A percentile compares a stretch with the other conserved stretches of the same genome.
Conservation (phyloP, 2,888 invertebrate genomes). For the Macaria notata region DNA sequence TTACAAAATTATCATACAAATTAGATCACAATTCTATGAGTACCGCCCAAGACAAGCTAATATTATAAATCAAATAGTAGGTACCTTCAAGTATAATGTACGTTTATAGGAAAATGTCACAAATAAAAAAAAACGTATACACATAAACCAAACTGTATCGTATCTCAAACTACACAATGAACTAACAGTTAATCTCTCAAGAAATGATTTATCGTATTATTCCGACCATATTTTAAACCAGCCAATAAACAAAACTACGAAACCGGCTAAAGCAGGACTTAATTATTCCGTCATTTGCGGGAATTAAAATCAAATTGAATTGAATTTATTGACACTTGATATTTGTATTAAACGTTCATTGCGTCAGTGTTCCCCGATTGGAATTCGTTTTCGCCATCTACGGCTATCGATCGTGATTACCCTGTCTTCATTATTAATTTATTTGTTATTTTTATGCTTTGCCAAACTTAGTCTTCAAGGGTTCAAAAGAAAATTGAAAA, state of each 20-base stretch:
- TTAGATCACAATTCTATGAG: no score
- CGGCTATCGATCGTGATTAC: constrained; percentile 1
- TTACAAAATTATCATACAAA: no score
- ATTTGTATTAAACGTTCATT: constrained; percentile 40
- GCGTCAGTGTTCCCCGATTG: constrained; percentile 2
- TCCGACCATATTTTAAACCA: constrained; percentile 51
- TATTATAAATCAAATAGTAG: no score
- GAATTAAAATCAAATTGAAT: constrained; percentile 57
- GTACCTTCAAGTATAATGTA: no score
- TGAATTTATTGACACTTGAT: constrained; percentile 55
- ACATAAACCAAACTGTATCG: constrained; percentile 25
- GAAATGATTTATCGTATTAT: constrained; percentile 64
- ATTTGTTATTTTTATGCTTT: constrained; percentile 4
- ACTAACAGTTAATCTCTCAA: constrained; percentile 50
- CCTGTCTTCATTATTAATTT: constrained; percentile 6
- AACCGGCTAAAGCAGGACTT: constrained; percentile 54
- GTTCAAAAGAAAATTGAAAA: no score
- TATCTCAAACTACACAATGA: constrained; percentile 48
- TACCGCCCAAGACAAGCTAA: no score
- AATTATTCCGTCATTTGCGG: constrained; percentile 62
- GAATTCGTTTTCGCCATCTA: constrained; percentile 4
- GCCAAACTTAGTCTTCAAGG: constrained; percentile 5
- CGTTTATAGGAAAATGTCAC: no score
- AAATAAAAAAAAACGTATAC: no score
- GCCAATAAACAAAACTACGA: constrained; percentile 60